Conservation (phyloP, 1,140 invertebrate species). For the Centruroides vittatus region DNA sequence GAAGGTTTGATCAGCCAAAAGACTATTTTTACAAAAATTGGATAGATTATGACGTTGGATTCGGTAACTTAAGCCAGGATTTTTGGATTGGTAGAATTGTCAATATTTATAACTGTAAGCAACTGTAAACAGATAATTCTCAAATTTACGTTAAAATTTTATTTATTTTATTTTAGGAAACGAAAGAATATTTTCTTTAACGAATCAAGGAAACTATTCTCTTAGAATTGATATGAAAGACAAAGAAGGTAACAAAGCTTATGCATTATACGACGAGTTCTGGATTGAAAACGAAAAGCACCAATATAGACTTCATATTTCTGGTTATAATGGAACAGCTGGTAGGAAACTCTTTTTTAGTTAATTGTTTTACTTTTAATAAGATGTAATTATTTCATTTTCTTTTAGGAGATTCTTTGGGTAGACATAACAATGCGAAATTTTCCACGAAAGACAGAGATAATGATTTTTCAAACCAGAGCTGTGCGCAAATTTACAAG, state of each 20-base stretch:
- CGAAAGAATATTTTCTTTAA: slow-evolving; percentile 4
- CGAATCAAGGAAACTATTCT: slow-evolving; percentile 4
- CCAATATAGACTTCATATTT: neutral
- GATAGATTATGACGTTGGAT: slow-evolving; percentile 33
- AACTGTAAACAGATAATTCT: no score
- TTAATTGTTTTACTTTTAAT: no score
- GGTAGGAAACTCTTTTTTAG: neutral
- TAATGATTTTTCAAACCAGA: slow-evolving; percentile 50
- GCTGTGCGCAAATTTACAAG: slow-evolving; percentile 42
- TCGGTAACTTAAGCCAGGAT: slow-evolving; percentile 29
- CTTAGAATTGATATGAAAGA: slow-evolving; percentile 1
- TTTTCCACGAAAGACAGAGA: slow-evolving; percentile 56
- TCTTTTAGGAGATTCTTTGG: no score
- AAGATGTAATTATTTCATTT: no score
- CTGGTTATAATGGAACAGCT: neutral
- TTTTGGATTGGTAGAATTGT: slow-evolving; percentile 31
- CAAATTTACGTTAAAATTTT: neutral
- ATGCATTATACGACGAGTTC: slow-evolving; percentile 1
- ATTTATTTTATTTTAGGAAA: slow-evolving; percentile 1
- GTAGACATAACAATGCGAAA: slow-evolving; percentile 44
- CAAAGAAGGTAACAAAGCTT: neutral
- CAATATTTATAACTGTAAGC: neutral
- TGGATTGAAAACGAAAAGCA: slow-evolving; percentile 6
- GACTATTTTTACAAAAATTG: slow-evolving; percentile 31
- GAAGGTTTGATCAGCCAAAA: slow-evolving; percentile 50